Evolutionary conservation across 2,888 invertebrate genomes (phyloP).

Genomic region (Torymus tubicola): DNA sequence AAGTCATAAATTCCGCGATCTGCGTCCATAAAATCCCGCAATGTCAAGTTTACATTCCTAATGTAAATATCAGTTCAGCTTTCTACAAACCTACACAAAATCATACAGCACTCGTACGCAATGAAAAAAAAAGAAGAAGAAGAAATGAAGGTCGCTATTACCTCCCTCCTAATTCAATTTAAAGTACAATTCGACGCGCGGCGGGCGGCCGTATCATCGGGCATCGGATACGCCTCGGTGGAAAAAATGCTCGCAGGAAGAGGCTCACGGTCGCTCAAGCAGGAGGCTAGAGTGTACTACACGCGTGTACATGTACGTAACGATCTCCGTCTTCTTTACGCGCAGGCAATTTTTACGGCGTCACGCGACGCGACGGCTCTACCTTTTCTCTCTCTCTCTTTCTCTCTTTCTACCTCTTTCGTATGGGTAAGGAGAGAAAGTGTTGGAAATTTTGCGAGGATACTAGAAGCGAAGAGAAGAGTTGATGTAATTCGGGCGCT

Average conservation of each 20-base stretch:
- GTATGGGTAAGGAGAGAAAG: background rate
- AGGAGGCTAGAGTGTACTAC: too few species aligned
- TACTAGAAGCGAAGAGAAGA: too few species aligned
- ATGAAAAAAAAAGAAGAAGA: conserved; percentile 1
- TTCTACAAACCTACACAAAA: too few species aligned
- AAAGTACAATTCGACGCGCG: conserved; percentile 50
- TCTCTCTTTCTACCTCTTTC: conserved; percentile 2
- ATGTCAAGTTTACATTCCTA: background rate
- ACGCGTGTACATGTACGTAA: conserved; percentile 58
- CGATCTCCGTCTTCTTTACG: conserved; percentile 73
- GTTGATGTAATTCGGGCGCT: too few species aligned
- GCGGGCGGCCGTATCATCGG: conserved; percentile 35
- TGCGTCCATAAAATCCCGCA: background rate
- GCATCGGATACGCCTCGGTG: conserved; percentile 61
- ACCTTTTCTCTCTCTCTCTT: background rate
- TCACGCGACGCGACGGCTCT: conserved; percentile 72
- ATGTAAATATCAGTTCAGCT: too few species aligned
- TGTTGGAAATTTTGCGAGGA: too few species aligned
- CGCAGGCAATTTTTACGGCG: conserved; percentile 75
- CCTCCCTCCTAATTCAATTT: conserved; percentile 46
- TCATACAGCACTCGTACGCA: too few species aligned
- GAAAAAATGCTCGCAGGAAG: conserved; percentile 71
- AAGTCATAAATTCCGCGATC: background rate
- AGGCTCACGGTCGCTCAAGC: conserved; percentile 61
- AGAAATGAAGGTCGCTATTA: background rate